Evolutionary conservation across 2,113 vertebrate genomes (phyloP).

Genomic region (human): DNA sequence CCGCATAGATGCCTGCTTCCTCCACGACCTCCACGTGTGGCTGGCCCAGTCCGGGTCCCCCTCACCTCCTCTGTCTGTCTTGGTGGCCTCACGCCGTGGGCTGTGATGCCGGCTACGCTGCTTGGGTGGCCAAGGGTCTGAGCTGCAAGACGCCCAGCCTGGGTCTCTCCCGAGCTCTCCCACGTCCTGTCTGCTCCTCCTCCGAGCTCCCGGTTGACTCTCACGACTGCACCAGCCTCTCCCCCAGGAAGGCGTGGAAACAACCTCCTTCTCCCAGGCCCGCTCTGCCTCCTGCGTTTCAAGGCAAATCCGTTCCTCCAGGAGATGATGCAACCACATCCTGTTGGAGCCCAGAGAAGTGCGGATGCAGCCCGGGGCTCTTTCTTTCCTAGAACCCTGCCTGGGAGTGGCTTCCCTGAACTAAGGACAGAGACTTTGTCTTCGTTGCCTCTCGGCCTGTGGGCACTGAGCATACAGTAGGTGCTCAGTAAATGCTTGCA

Average conservation of each 20-base stretch:
- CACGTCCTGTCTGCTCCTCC: background rate
- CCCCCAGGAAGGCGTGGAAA: background rate
- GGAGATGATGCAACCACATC: background rate
- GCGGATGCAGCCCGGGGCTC: background rate
- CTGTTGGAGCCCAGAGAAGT: no score
- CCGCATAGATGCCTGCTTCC: background rate
- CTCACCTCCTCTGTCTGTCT: background rate
- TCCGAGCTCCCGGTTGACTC: background rate
- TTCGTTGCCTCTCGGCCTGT: background rate
- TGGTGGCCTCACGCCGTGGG: no score
- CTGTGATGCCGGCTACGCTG: background rate
- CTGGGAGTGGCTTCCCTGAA: background rate
- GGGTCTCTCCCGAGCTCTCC: background rate
- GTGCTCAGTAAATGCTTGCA: background rate
- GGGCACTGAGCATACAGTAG: background rate
- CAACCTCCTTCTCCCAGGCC: background rate
- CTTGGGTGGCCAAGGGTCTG: no score
- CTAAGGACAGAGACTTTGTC: background rate
- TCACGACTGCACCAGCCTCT: rapidly evolving
- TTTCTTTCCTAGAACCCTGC: background rate
- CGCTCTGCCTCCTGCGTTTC: background rate
- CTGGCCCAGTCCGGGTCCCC: background rate
- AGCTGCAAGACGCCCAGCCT: background rate
- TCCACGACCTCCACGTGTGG: background rate
- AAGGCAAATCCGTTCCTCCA: background rate